Conservation (phyloP, 2,888 invertebrate species). For the Neoitamus cyanurus region DNA sequence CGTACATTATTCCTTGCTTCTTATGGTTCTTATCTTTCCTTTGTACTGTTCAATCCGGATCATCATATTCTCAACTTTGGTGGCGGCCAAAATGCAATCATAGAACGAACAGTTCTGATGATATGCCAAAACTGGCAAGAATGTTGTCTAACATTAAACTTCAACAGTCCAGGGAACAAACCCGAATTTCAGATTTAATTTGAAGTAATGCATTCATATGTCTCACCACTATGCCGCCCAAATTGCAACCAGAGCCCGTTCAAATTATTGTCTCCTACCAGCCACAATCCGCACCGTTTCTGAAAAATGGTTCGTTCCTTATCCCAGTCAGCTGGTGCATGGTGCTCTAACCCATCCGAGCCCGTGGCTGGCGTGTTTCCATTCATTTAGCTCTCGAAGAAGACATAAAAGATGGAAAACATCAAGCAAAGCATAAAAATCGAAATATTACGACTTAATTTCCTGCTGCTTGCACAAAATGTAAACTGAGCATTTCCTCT, state of each 20-base stretch:
- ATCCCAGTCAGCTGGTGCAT: neutral
- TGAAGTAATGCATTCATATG: neutral
- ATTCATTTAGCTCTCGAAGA: neutral
- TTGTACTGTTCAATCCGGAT: too few species aligned
- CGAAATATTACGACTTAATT: conserved; percentile 1
- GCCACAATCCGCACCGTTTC: neutral
- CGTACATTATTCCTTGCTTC: too few species aligned
- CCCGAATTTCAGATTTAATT: conserved; percentile 6
- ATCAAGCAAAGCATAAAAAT: conserved; percentile 6
- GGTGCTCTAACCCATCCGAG: neutral
- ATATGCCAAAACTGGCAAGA: neutral
- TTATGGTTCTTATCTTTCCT: too few species aligned
- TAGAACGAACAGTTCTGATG: neutral
- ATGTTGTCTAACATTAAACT: neutral
- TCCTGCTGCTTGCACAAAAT: conserved; percentile 5
- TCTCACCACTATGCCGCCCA: too few species aligned
- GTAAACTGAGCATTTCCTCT: neutral
- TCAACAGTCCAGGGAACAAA: neutral
- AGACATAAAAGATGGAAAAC: conserved; percentile 1
- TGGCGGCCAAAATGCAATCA: neutral
- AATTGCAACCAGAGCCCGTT: neutral
- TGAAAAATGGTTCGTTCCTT: neutral
- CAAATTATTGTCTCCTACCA: neutral
- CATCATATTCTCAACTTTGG: too few species aligned
- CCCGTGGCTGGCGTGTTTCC: neutral